Percentiles rank a stretch among this genome's conserved stretches.
These are phyloP conservation scores for Sebastes reedi DNA, from an alignment of 2,797 vertebrate species.

Conservation along the genomic window DNA sequence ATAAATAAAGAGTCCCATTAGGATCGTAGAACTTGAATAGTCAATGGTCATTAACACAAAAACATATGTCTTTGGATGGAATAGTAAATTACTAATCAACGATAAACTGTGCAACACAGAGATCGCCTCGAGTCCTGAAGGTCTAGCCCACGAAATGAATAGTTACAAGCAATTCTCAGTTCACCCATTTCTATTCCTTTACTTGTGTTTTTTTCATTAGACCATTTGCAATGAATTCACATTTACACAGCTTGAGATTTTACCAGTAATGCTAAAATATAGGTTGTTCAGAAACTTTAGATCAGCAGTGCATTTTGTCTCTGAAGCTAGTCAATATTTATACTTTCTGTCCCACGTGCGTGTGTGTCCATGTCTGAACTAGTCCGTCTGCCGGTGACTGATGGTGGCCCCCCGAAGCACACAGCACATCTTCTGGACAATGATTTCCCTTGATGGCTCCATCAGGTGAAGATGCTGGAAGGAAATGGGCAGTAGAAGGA, in stretches of 20 bases:
- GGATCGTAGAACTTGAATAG: background rate
- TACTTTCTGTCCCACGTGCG: background rate
- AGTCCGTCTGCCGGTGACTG: conserved; percentile 45
- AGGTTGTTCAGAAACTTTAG: background rate
- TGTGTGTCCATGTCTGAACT: conserved; percentile 20
- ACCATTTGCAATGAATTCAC: background rate
- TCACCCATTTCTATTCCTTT: background rate
- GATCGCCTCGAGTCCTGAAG: background rate
- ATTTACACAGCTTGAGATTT: background rate
- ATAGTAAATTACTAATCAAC: background rate
- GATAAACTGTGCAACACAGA: background rate
- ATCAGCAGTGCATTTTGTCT: background rate
- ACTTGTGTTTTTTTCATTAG: background rate
- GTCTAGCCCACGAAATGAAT: background rate
- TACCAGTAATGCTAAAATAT: background rate
- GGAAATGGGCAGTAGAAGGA: conserved; percentile 26
- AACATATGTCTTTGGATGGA: background rate
- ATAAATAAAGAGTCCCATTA: background rate
- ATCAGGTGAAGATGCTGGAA: conserved; percentile 54
- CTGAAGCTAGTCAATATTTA: conserved; percentile 21
- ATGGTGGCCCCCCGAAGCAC: conserved; percentile 39
- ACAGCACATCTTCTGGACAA: conserved; percentile 40
- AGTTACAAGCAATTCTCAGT: background rate
- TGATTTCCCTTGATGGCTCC: conserved; percentile 66
- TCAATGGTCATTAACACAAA: background rate